Evolutionary conservation across 2,888 invertebrate genomes (phyloP), one percentile per base, ranked within the genome.

Genomic region (Rapana venosa): DNA sequence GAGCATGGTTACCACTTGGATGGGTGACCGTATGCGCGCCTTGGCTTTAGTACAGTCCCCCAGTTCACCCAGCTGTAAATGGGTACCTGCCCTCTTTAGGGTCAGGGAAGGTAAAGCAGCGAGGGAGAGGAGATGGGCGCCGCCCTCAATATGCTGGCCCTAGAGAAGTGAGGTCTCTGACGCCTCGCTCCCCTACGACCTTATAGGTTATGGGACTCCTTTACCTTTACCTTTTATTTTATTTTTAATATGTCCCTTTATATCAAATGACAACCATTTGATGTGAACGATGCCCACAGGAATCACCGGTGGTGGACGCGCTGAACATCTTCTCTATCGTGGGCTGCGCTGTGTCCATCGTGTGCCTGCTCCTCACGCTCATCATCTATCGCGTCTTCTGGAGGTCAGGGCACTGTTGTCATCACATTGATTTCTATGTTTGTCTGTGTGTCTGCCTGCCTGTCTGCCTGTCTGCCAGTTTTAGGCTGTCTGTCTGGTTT

Each of bases 281-380:
- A 86, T 32, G 6, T 61, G 61, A 66, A 86, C 32, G 17, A 32
- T 86, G 4, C 61, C 61, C 58, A 66, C 66, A 66, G 86, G 30
- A 26, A 6, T 58, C 35, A 17, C 58, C 58, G 15, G 35, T 91
- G 35, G 70, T 74, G 22, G 30, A 56, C 1, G 86, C 90, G 35
- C 74, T 93, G 83, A 92, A 92, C 87, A 91, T 93, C 20, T 93
- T 94, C n/a, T 93, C 94, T 58, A 91, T 92, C 20, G 91, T 93
- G 1, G 94, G 94, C 13, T 93, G 93, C 91, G 92, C 91, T 15
- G 92, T 93, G 56, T 93, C 94, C 15, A 92, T 94, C 1, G 74
- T 93, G 32, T 93, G 93, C 83, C 91, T 93, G 15, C 26, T 93
- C 2, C 15, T 93, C n/a, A 94, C 94, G 0, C 90, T 94, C 8